Evolutionary conservation across 2,113 vertebrate genomes (phyloP).

Genomic region (Hirundichthys speculiger): DNA sequence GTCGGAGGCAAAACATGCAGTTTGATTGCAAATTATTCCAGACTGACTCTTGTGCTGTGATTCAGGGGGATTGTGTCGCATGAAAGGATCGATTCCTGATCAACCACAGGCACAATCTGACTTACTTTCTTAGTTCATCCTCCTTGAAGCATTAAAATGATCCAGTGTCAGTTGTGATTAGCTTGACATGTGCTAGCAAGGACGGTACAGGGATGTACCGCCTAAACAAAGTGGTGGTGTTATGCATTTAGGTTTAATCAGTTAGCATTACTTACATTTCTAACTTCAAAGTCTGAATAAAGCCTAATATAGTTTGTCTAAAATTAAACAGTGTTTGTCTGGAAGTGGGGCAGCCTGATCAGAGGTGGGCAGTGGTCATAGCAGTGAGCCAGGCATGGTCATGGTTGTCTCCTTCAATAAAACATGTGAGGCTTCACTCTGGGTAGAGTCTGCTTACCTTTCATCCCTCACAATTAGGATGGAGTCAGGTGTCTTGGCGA

Average conservation of each 20-base stretch:
- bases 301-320: no score
- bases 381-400: constrained; percentile 29
- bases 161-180: not conserved
- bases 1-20: constrained; percentile 72
- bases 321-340: not conserved
- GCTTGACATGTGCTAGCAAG: not conserved
- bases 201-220: no score
- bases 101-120: constrained; percentile 39
- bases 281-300: no score
- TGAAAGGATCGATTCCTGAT: constrained; percentile 58
- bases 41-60: constrained; percentile 56
- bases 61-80: constrained; percentile 65
- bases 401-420: constrained; percentile 64
- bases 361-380: constrained; percentile 18
- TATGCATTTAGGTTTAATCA: no score
- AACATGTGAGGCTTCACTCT: constrained; percentile 40
- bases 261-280: no score
- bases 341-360: constrained; percentile 49
- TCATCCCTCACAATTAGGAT: constrained; percentile 14
- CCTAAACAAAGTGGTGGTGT: no score
- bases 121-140: constrained; percentile 34
- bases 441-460: constrained; percentile 52
- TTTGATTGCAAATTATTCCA: constrained; percentile 78
- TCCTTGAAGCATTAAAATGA: constrained; percentile 7
- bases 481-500: constrained; percentile 22